Evolutionary conservation across 1,140 invertebrate species (phyloP).

Genomic region (Brachionus sp.): DNA sequence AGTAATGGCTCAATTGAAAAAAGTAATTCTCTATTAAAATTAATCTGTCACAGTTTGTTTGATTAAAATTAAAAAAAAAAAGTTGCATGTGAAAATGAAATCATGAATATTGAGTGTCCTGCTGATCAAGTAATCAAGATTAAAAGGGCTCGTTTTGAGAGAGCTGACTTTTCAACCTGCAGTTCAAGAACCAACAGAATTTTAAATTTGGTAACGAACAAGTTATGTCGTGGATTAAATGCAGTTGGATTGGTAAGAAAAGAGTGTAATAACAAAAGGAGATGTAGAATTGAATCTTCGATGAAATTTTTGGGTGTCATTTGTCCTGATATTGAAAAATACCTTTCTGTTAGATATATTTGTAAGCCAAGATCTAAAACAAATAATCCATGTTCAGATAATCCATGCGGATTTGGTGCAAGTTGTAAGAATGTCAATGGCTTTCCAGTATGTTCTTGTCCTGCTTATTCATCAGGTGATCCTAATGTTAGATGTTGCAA

Average conservation of each 20-base stretch:
- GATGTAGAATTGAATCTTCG: neutral
- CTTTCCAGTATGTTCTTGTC: constrained; percentile 15
- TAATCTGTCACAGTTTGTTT: no score
- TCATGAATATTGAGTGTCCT: neutral
- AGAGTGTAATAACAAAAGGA: neutral
- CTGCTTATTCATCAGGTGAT: neutral
- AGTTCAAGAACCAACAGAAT: neutral
- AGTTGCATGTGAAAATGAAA: neutral
- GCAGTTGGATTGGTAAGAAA: neutral
- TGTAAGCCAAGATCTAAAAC: neutral
- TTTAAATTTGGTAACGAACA: neutral
- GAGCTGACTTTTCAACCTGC: neutral
- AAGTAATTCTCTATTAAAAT: no score
- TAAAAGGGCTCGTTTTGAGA: neutral
- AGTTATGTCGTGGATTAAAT: neutral
- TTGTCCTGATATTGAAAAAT: neutral
- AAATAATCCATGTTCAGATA: neutral
- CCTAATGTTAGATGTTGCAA: constrained; percentile 32
- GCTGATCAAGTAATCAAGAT: neutral
- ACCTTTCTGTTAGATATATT: neutral
- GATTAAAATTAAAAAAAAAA: neutral
- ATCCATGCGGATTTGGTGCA: constrained; percentile 33
- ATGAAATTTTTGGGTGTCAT: neutral
- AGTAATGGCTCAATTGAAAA: no score
- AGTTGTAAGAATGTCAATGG: neutral